Evolutionary conservation across 2,888 invertebrate genomes (phyloP).

Genomic region (Nemapogon koenigi): DNA sequence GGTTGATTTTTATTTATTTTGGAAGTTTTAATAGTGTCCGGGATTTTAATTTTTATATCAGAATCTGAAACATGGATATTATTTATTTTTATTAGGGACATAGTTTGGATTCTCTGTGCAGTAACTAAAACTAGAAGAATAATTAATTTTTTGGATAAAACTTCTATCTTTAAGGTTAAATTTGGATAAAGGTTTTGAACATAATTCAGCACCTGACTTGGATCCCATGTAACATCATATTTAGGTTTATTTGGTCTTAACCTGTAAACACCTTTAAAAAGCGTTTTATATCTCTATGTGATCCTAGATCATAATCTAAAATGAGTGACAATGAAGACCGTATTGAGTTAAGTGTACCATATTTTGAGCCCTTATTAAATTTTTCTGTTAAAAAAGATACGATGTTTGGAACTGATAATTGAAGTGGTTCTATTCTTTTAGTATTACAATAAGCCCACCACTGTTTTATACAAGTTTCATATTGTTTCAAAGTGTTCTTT

Average conservation of each 20-base stretch:
- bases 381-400: conserved; percentile 14
- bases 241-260: conserved; percentile 15
- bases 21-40: conserved; percentile 11
- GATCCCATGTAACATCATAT: conserved; percentile 16
- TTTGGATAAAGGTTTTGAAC: conserved; percentile 5
- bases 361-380: conserved; percentile 13
- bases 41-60: conserved; percentile 8
- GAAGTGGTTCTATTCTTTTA: neutral
- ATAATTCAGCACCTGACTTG: conserved; percentile 10
- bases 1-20: conserved; percentile 2
- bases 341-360: conserved; percentile 13
- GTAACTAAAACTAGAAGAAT: conserved; percentile 7
- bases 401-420: neutral
- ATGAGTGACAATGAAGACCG: conserved; percentile 14
- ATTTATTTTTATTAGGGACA: conserved; percentile 10
- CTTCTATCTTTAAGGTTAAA: neutral
- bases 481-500: conserved; percentile 16
- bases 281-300: conserved; percentile 9
- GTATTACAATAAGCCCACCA: neutral
- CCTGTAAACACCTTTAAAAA: conserved; percentile 17
- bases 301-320: conserved; percentile 9
- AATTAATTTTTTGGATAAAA: conserved; percentile 7
- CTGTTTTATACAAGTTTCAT: conserved; percentile 8
- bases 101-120: conserved; percentile 10
- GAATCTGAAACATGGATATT: conserved; percentile 8